Conservation (phyloP, 2,888 invertebrate genomes). For the Amiota minor region DNA sequence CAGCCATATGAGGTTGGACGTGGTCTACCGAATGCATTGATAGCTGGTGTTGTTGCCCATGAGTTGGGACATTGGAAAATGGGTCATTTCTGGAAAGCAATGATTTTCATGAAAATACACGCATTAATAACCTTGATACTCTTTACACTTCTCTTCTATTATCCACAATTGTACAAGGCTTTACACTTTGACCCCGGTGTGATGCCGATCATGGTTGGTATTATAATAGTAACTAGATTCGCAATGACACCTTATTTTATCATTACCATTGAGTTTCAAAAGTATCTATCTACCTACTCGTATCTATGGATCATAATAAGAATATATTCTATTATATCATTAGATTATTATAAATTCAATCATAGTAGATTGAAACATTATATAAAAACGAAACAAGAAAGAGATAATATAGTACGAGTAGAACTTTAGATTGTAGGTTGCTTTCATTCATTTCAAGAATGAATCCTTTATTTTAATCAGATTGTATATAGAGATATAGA, state of each 20-base stretch:
- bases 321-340: too few relatives aligned
- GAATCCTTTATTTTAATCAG: too few relatives aligned
- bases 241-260: constrained; percentile 83
- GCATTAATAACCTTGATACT: constrained; percentile 78
- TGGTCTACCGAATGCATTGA: constrained; percentile 89
- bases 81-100: constrained; percentile 88
- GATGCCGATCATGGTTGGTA: constrained; percentile 90
- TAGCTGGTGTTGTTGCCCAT: constrained; percentile 93
- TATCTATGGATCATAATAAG: too few relatives aligned
- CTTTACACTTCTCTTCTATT: constrained; percentile 79
- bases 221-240: constrained; percentile 78
- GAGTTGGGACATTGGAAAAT: constrained; percentile 97
- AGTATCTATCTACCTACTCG: too few relatives aligned
- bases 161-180: constrained; percentile 84
- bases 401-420: too few relatives aligned
- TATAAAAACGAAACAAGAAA: too few relatives aligned
- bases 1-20: constrained; percentile 60
- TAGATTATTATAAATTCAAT: too few relatives aligned
- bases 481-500: too few relatives aligned
- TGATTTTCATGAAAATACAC: constrained; percentile 78
- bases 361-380: too few relatives aligned
- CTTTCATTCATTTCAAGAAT: too few relatives aligned
- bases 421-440: too few relatives aligned
- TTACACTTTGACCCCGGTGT: constrained; percentile 85
- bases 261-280: constrained; percentile 84